A percentile compares a stretch with the other conserved stretches of the same genome.
phyloP scores from a whole-genome alignment of 92 coral and sea anemone genomes.

The Zoanthus sociatus region DNA sequence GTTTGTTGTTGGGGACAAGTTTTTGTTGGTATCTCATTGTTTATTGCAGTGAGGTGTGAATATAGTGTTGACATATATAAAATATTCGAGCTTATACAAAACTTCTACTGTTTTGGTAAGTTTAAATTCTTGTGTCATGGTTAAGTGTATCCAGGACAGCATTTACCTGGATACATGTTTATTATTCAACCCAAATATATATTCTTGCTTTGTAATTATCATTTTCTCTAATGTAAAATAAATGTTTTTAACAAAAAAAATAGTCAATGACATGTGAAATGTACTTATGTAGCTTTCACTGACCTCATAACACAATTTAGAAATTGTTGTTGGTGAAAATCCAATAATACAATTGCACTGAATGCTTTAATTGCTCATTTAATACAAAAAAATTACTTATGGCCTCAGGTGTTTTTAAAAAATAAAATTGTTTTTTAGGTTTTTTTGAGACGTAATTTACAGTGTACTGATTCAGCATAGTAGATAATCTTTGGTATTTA shows the following conservation, averaged over 20 bases:
- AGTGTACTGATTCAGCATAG: no score
- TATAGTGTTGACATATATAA: conserved; percentile 25
- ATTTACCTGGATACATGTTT: not conserved
- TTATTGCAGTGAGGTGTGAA: conserved; percentile 33
- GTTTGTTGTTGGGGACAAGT: no score
- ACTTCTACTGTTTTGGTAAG: not conserved
- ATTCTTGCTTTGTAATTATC: not conserved
- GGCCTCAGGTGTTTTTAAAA: no score
- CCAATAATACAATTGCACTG: not conserved
- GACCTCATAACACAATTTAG: not conserved
- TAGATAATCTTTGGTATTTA: no score
- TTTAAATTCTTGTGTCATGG: not conserved
- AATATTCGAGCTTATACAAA: not conserved
- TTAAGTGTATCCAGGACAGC: not conserved
- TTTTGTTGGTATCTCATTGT: not conserved
- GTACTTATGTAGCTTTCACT: not conserved
- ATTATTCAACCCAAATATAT: not conserved
- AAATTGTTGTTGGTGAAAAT: not conserved
- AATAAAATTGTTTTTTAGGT: no score
- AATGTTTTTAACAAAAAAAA: no score
- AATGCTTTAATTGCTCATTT: not conserved
- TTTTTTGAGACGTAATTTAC: no score
- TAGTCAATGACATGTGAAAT: not conserved
- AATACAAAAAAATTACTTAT: not conserved
- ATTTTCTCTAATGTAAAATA: no score